phyloP scores from a whole-genome alignment of 2,113 vertebrate species.

The Arvicanthis niloticus region DNA sequence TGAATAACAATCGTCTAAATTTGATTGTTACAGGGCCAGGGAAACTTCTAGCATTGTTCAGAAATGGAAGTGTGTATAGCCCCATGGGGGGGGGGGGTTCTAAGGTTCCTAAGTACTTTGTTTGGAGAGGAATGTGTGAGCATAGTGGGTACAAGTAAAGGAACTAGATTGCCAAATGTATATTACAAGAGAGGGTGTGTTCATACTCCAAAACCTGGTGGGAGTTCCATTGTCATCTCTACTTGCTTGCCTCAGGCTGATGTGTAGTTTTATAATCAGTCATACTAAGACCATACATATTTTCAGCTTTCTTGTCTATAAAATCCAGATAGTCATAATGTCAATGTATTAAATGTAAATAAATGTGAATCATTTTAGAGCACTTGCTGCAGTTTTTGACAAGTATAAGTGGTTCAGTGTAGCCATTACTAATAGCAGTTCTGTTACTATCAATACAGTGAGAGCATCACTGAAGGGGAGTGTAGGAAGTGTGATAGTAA shows the following conservation, averaged over 20 bases:
- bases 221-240: no score
- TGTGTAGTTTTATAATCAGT: not conserved
- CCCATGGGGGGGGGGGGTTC: not conserved
- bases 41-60: not conserved
- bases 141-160: not conserved
- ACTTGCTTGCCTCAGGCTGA: not conserved
- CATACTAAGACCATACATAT: not conserved
- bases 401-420: not conserved
- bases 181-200: not conserved
- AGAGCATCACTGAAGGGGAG: not conserved
- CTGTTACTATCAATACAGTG: not conserved
- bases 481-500: not conserved
- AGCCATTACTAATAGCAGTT: not conserved
- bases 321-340: not conserved
- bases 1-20: not conserved
- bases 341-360: not conserved
- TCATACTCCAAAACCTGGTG: not conserved
- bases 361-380: slow-evolving; percentile 25
- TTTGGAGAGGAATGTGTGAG: not conserved
- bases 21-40: not conserved
- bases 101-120: no score
- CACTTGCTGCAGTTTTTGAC: not conserved
- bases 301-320: not conserved
- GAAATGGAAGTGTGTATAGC: not conserved
- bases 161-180: not conserved